Conservation (phyloP, 2,888 invertebrate species). For the Drosophila algonquin region DNA sequence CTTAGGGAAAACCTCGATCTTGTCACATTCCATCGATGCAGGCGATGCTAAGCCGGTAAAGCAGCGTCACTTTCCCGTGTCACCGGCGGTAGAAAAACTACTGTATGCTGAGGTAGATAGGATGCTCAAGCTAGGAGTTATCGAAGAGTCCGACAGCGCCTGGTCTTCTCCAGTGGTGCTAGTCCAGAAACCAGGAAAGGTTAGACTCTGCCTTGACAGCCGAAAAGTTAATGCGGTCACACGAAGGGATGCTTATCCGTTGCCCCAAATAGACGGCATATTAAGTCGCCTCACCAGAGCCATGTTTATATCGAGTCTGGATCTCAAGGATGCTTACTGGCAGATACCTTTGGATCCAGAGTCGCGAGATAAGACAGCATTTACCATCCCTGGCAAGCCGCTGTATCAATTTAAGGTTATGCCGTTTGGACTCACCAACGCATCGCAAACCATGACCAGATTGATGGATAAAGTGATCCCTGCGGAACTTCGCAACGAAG, state of each 20-base stretch:
- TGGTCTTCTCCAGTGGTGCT: conserved; percentile 5
- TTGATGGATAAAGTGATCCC: neutral
- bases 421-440: conserved; percentile 8
- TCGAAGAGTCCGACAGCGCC: neutral
- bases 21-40: no score
- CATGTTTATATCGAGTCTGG: neutral
- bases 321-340: neutral
- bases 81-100: neutral
- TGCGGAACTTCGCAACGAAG: neutral
- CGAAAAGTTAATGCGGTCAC: conserved; percentile 7
- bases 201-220: conserved; percentile 4
- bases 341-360: conserved; percentile 1
- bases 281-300: neutral
- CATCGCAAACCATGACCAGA: conserved; percentile 1
- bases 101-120: neutral
- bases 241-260: conserved; percentile 1
- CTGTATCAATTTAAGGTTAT: conserved; percentile 4
- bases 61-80: no score
- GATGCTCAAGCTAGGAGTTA: neutral
- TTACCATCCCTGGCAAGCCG: neutral
- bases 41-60: no score
- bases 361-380: conserved; percentile 3
- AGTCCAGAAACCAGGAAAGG: conserved; percentile 10
- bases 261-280: conserved; percentile 4
- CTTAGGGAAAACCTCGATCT: no score